These are phyloP conservation scores for Benitochromis conjunctus DNA, from an alignment of 2,113 vertebrate genomes.

Conservation along the genomic window DNA sequence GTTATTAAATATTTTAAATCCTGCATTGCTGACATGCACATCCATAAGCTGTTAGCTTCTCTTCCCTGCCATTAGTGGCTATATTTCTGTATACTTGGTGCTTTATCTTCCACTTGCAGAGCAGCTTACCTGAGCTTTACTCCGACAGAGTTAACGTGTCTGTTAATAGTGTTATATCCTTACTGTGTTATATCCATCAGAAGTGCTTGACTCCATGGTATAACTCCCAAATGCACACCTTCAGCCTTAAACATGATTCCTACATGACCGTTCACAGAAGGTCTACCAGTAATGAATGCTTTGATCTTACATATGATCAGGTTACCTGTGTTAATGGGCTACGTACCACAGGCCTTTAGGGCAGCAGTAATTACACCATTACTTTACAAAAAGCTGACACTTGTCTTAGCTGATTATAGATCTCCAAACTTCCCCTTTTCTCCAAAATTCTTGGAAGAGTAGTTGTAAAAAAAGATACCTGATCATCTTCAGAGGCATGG, in stretches of 20 bases:
- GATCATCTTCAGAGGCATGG: too few species aligned
- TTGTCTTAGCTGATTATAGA: not conserved
- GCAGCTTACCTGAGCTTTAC: too few species aligned
- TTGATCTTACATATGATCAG: too few species aligned
- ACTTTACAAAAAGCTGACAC: too few species aligned
- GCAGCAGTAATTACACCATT: too few species aligned
- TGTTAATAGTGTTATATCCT: not conserved
- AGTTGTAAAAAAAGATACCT: too few species aligned
- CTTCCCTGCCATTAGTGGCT: not conserved
- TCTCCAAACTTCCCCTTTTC: not conserved
- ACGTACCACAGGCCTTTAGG: too few species aligned
- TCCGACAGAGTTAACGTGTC: not conserved
- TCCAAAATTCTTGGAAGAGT: too few species aligned
- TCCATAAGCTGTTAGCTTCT: not conserved
- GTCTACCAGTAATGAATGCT: too few species aligned
- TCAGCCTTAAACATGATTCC: fast-evolving
- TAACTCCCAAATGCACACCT: not conserved
- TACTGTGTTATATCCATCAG: fast-evolving
- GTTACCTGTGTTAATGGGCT: too few species aligned
- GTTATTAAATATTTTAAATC: fast-evolving
- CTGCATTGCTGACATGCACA: not conserved
- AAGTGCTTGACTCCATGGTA: not conserved
- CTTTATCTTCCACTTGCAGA: not conserved
- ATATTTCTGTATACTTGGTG: fast-evolving
- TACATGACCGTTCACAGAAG: too few species aligned